Percentiles rank a stretch among this genome's conserved stretches.
phyloP scores from a whole-genome alignment of 2,888 invertebrate species.

The Apodemia zela region DNA sequence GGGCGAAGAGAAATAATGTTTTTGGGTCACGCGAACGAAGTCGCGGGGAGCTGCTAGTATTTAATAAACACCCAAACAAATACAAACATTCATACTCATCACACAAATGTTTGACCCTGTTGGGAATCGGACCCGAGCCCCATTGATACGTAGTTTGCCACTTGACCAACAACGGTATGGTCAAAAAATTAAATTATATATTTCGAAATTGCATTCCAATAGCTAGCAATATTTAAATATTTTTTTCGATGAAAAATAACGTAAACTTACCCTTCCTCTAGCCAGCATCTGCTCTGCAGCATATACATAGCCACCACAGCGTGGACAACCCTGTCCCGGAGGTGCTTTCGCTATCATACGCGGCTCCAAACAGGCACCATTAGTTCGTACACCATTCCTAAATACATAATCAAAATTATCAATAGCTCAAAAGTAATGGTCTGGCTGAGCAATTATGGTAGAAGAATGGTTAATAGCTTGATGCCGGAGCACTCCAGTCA shows the following conservation, averaged over 20 bases:
- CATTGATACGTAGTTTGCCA: too few species aligned
- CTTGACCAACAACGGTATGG: too few species aligned
- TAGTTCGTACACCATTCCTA: constrained; percentile 70
- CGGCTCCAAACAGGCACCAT: constrained; percentile 84
- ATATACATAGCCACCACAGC: constrained; percentile 94
- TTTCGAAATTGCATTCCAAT: too few species aligned
- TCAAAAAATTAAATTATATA: too few species aligned
- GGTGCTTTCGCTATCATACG: constrained; percentile 89
- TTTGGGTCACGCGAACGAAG: too few species aligned
- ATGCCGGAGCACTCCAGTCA: constrained; percentile 55
- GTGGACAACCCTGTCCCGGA: constrained; percentile 92
- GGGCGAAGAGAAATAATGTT: too few species aligned
- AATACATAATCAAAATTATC: constrained; percentile 47
- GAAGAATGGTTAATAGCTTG: constrained; percentile 75
- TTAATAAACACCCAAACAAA: too few species aligned
- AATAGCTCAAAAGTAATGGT: constrained; percentile 31
- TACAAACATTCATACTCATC: too few species aligned
- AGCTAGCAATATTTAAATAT: not conserved
- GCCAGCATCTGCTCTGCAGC: constrained; percentile 96
- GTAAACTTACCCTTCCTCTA: constrained; percentile 87
- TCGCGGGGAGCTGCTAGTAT: too few species aligned
- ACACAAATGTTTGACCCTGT: too few species aligned
- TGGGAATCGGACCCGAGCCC: too few species aligned
- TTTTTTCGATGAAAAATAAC: not conserved
- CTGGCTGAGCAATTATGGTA: constrained; percentile 59